These are phyloP conservation scores for Hapalemur alaotrensis DNA, from an alignment of 2,797 vertebrate species.

Conservation along the genomic window DNA sequence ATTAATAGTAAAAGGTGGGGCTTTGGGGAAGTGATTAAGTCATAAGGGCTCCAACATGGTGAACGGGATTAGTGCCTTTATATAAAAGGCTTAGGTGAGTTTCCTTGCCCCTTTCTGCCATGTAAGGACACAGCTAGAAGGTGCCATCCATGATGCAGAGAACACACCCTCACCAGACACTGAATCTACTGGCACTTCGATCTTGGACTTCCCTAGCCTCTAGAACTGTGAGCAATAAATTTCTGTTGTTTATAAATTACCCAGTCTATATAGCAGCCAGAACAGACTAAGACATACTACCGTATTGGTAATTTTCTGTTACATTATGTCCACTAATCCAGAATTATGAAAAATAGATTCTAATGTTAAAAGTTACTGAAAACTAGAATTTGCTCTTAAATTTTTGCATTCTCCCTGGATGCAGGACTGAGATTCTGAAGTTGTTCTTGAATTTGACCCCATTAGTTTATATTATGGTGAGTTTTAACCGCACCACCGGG, in stretches of 20 bases:
- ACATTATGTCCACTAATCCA: not conserved
- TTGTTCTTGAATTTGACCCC: conserved; percentile 54
- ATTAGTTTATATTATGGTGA: conserved; percentile 19
- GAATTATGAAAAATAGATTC: not conserved
- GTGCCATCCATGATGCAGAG: not conserved
- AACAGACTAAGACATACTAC: not conserved
- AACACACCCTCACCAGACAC: not conserved
- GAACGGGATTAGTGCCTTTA: not conserved
- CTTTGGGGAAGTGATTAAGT: not conserved
- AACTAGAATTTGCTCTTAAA: not conserved
- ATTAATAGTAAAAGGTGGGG: not conserved
- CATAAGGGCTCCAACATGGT: not conserved
- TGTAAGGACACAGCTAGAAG: not conserved
- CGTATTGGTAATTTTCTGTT: not conserved
- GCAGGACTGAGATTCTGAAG: not conserved
- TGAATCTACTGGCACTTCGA: not conserved
- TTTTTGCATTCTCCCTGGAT: conserved; percentile 12
- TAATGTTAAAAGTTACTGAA: not conserved
- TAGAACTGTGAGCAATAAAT: not conserved
- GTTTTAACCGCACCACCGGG: not conserved
- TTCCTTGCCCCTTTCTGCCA: not conserved
- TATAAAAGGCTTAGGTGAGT: not conserved
- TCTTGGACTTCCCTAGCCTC: not conserved
- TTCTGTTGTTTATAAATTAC: not conserved
- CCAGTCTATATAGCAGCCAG: not conserved